Evolutionary conservation across 2,797 vertebrate species (phyloP), one percentile per base, ranked within the genome.

Genomic region (Arctocebus calabarensis): DNA sequence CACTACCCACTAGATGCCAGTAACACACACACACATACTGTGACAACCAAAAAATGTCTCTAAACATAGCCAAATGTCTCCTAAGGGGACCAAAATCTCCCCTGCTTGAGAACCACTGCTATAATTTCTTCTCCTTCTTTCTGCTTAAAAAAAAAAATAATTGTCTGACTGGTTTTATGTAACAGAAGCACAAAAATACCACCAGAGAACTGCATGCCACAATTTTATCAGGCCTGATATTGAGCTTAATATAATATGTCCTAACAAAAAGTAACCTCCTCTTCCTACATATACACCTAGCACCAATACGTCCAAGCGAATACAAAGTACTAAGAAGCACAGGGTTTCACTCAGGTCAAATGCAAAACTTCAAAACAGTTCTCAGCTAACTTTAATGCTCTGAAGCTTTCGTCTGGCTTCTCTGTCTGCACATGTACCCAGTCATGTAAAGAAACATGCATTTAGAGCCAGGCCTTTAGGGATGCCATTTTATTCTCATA

Each of bases 241-340:
- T 77, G 34, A 86, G 61, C 68, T 95, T 73, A 81, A 27, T 11
- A 12, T 94, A 95, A 90, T 68, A 92, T 16, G 66, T 68, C 32
- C 12, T 79, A 91, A 94, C 43, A 90, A 88, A 95, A 93, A 89
- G 83, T 85, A 83, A 92, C 85, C 89, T 95, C 88, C 71, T 93
- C n/a, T 88, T 52, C 48, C 48, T 52, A 52, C 48, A 52, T 94
- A 3, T 4, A 45, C 48, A 19, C 29, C 84, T 74, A 89, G n/a
- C 45, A 17, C 61, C 25, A 25, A 20, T 84, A 90, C 77, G 52
- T 68, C 84, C 84, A 52, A 22, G n/a, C 0, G 7, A 90, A 91
- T 73, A 84, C 77, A 64, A 90, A 96, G 73, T 74, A 71, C 84
- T 57, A 57, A 96, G 95, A 87, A 94, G 48, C 17, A 0, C 19